Conservation (phyloP, 2,888 invertebrate species). For the Cataglyphis rosenhaueri region DNA sequence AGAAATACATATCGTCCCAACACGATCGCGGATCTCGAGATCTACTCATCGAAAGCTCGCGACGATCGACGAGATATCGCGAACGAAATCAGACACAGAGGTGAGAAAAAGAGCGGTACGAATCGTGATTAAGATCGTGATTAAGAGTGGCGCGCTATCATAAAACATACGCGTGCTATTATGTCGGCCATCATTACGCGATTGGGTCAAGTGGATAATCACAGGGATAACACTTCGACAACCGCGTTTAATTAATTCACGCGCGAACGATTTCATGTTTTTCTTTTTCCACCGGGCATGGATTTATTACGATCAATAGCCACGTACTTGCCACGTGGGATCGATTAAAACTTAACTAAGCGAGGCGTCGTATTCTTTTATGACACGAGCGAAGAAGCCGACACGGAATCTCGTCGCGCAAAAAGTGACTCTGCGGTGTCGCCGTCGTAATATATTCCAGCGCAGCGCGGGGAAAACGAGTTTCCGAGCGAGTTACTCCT, state of each 20-base stretch:
- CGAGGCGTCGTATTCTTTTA: not conserved
- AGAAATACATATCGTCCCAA: constrained; percentile 36
- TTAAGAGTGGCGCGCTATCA: constrained; percentile 42
- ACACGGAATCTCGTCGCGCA: constrained; percentile 13
- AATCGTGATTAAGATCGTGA: constrained; percentile 50
- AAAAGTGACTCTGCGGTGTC: constrained; percentile 37
- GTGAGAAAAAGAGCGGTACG: constrained; percentile 20
- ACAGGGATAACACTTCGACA: constrained; percentile 33
- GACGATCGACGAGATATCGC: constrained; percentile 37
- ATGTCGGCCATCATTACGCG: not conserved
- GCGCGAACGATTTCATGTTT: not conserved
- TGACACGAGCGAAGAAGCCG: not conserved
- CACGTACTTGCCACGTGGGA: not conserved
- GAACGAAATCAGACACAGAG: not conserved
- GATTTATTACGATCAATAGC: constrained; percentile 55
- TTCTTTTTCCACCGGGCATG: not conserved
- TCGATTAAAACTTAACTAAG: constrained; percentile 26
- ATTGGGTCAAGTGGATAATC: constrained; percentile 30
- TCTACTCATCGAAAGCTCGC: constrained; percentile 55
- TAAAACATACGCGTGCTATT: constrained; percentile 27
- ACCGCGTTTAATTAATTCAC: constrained; percentile 56
- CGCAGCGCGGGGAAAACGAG: constrained; percentile 52
- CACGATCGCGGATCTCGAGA: constrained; percentile 59
- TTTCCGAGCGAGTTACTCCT: constrained; percentile 55
- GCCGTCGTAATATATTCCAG: constrained; percentile 33